Evolutionary conservation across 92 coral and sea anemone species (phyloP).

Genomic region (Paramuricea clavata): DNA sequence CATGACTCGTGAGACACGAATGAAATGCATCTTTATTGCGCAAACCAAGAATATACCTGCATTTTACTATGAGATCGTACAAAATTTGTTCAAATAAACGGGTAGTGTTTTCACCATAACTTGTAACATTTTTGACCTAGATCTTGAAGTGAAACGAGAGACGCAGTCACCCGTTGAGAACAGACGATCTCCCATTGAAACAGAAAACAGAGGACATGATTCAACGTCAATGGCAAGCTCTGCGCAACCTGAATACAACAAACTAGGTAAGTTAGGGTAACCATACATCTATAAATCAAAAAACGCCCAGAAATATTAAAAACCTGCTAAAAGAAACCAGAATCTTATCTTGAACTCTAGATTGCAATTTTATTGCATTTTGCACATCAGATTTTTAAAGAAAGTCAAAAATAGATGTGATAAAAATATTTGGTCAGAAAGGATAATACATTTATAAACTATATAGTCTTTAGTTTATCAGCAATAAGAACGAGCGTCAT

Average conservation of each 20-base stretch:
- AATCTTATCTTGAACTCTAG: constrained; percentile 20
- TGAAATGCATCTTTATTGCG: not conserved
- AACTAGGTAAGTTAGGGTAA: constrained; percentile 2
- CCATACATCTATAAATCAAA: not conserved
- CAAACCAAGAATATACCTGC: not conserved
- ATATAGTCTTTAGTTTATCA: not conserved
- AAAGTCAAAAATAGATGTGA: not conserved
- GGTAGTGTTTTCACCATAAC: not conserved
- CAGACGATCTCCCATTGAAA: constrained; percentile 29
- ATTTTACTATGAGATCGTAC: not conserved
- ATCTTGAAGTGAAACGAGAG: constrained; percentile 44
- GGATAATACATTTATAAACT: not conserved
- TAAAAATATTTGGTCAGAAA: not conserved
- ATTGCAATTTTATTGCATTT: constrained; percentile 10
- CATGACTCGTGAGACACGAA: not conserved
- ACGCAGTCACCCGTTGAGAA: constrained; percentile 43
- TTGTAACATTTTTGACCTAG: constrained; percentile 34
- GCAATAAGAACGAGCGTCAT: constrained; percentile 37
- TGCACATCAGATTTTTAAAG: not conserved
- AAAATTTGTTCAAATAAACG: not conserved
- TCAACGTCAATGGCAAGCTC: not conserved
- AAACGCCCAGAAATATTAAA: constrained; percentile 12
- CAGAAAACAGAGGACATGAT: not conserved
- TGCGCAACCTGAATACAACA: constrained; percentile 2
- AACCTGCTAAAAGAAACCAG: constrained; percentile 11